Percentiles rank a stretch among this genome's conserved stretches.
phyloP scores from a whole-genome alignment of 2,888 invertebrate genomes.

The Drosophila barbarae region DNA sequence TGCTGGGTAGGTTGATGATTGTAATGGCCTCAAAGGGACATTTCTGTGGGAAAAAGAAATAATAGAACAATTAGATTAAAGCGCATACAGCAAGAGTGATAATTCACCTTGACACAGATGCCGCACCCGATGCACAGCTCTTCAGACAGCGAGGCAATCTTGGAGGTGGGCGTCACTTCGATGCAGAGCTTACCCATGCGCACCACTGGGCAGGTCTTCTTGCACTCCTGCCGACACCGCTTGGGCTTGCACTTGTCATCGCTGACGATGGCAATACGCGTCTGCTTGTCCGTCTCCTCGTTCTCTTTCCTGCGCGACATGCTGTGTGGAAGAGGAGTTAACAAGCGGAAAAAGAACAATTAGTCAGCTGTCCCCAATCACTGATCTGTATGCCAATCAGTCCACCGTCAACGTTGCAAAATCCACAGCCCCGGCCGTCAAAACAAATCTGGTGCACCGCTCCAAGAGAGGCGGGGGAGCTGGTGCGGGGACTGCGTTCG shows the following conservation, averaged over 20 bases:
- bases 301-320: conserved; percentile 87
- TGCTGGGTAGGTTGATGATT: conserved; percentile 99
- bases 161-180: conserved; percentile 96
- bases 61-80: background rate
- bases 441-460: conserved; percentile 62
- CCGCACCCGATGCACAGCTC: conserved; percentile 99
- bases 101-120: conserved; percentile 96
- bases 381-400: conserved; percentile 18
- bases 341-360: conserved; percentile 3
- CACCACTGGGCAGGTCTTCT: conserved; percentile 98
- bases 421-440: conserved; percentile 52
- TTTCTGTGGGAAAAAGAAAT: conserved; percentile 85
- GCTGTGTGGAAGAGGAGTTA: conserved; percentile 66
- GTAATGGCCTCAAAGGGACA: conserved; percentile 99
- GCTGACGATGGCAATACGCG: conserved; percentile 98
- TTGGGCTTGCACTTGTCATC: conserved; percentile 99
- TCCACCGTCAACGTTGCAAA: conserved; percentile 71
- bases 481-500: conserved; percentile 44
- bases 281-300: conserved; percentile 95
- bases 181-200: conserved; percentile 99
- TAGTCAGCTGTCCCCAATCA: background rate
- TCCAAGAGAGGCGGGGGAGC: background rate
- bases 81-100: too few relatives aligned
- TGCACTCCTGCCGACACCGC: conserved; percentile 99
- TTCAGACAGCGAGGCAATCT: conserved; percentile 98